Base-by-base conservation (phyloP, 1,140 invertebrate genomes). In the Drosophila pruinosa region DNA sequence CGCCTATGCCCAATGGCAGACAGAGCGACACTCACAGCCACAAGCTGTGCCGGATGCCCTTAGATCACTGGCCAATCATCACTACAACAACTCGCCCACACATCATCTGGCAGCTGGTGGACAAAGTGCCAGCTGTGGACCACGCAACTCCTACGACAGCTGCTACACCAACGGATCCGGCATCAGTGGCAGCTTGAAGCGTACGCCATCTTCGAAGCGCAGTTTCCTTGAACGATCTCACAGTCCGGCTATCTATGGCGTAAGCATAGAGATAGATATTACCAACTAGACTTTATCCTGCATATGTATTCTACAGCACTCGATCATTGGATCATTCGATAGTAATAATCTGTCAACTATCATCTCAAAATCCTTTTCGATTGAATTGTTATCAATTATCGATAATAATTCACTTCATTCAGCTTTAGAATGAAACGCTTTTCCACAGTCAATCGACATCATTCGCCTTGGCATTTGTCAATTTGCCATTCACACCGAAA, bases 31-130 rank as follows among this genome's bases (percentile, higher is more conserved):
- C 41, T 91, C 90, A 4, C 89, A 74, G 52, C 90, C 90, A 0
- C 90, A 91, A 54, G 89, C 90, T 3, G 90, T 91, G 4, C 90
- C 90, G 1, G 90, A 91, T 64, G 76, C 80, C n/a, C 47, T 72
- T 26, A 89, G 75, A 65, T 91, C 90, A 7, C 54, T 90, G 48
- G 81, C 82, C 24, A 85, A 85, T 59, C 78, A 77, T 73, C 78
- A 81, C 38, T 90, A 79, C 73, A 70, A 77, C 12, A 89, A 90
- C 43, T 91, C 89, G 21, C 89, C 89, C 39, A 75, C 69, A 21
- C 78, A 89, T 8, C 78, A 89, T 7, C 45, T 58, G 4, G 45
- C 45, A 6, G 45, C 53, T 1, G 19, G 56, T 7, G 56, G 26
- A 0, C 41, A 36, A 28, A 45, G 22, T 10, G 19, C 43, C 8